A percentile compares a stretch with the other conserved stretches of the same genome.
phyloP scores from a whole-genome alignment of 2,113 vertebrate genomes.

The Sinosuthora webbiana region DNA sequence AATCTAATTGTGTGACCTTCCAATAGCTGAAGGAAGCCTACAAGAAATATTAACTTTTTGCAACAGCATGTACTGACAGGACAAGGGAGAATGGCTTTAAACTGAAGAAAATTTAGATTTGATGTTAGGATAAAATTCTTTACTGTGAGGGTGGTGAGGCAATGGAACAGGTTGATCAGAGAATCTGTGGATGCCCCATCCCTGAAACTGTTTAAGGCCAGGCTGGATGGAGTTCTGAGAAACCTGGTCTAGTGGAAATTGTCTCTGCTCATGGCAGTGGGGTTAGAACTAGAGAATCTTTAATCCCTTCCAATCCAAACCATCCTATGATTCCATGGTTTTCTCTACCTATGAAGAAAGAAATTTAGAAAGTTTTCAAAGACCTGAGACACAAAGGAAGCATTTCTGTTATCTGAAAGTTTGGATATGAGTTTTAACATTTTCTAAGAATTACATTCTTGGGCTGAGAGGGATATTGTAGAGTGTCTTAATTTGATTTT shows the following conservation, averaged over 20 bases:
- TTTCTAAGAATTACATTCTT: background rate
- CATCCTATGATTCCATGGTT: background rate
- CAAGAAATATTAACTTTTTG: background rate
- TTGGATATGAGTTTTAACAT: background rate
- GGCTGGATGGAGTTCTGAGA: background rate
- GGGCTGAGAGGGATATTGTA: fast-evolving
- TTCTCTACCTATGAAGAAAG: background rate
- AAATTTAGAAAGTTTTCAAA: background rate
- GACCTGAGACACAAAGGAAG: background rate
- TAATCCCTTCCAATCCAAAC: background rate
- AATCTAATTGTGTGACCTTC: background rate
- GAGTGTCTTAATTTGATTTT: background rate
- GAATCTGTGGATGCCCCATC: background rate
- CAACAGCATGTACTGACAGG: background rate
- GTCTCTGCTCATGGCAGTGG: background rate
- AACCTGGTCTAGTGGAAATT: background rate
- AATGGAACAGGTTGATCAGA: background rate
- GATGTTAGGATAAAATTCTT: background rate
- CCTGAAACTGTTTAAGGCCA: background rate
- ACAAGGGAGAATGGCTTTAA: background rate
- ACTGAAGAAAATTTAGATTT: background rate
- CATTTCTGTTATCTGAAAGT: background rate
- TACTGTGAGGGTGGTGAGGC: background rate
- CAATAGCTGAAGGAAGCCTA: background rate
- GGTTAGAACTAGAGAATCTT: background rate